These are phyloP conservation scores for Drosophila merina DNA, from an alignment of 2,888 invertebrate genomes.

Conservation along the genomic window DNA sequence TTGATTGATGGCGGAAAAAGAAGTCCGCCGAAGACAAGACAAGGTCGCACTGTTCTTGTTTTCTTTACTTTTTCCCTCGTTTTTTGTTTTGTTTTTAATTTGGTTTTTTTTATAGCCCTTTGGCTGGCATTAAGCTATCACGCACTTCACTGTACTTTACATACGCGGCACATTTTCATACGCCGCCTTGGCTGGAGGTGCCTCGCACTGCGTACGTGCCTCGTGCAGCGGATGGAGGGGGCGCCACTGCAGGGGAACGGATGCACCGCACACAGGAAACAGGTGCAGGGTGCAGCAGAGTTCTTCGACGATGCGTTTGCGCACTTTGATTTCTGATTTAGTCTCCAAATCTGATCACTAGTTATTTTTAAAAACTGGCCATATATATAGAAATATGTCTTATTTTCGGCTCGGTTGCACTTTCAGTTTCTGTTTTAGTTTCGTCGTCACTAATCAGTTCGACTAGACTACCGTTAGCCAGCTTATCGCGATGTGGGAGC, in stretches of 20 bases:
- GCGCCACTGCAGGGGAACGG: constrained; percentile 14
- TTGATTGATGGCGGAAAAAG: constrained; percentile 52
- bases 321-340: constrained; percentile 13
- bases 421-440: constrained; percentile 53
- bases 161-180: constrained; percentile 40
- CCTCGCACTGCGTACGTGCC: constrained; percentile 59
- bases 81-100: constrained; percentile 25
- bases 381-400: constrained; percentile 2
- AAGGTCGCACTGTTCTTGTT: constrained; percentile 56
- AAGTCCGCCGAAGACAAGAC: constrained; percentile 46
- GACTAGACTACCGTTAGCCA: constrained; percentile 14
- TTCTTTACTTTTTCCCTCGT: constrained; percentile 11
- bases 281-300: constrained; percentile 72
- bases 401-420: constrained; percentile 40
- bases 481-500: constrained; percentile 1
- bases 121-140: constrained; percentile 54
- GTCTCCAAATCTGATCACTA: constrained; percentile 23
- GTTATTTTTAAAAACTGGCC: background rate
- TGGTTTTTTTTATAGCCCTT: constrained; percentile 37
- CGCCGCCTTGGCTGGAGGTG: constrained; percentile 49
- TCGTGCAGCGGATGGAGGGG: constrained; percentile 34
- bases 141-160: constrained; percentile 54
- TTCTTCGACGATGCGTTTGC: constrained; percentile 8
- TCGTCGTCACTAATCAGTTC: constrained; percentile 9
- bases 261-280: constrained; percentile 58